A percentile compares a stretch with the other conserved stretches of the same genome.
Conservation (phyloP, 2,888 invertebrate species). For the Drosophila kuntzei region DNA sequence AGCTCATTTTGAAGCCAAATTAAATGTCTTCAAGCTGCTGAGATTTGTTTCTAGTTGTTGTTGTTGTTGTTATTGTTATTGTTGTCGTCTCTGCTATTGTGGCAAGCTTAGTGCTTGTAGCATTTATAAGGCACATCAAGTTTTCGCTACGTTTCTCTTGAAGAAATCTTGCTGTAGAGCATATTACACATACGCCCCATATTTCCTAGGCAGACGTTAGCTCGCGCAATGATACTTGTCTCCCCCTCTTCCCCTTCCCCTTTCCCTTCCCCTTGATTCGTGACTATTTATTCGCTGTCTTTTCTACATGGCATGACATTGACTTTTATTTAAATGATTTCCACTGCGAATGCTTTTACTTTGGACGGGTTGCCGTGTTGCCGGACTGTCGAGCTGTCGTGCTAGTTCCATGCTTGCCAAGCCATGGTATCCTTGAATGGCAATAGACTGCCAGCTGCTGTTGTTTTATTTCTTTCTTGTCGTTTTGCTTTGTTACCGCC, state of each 20-base stretch:
- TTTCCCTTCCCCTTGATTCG: constrained; percentile 3
- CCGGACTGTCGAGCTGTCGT: constrained; percentile 26
- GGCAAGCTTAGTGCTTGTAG: constrained; percentile 47
- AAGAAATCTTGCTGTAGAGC: constrained; percentile 48
- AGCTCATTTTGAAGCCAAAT: constrained; percentile 73
- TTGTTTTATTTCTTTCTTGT: constrained; percentile 45
- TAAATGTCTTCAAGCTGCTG: constrained; percentile 64
- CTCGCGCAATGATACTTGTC: constrained; percentile 12
- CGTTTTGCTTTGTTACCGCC: constrained; percentile 21
- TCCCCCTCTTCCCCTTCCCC: not conserved
- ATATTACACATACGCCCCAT: constrained; percentile 71
- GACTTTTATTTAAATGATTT: constrained; percentile 81
- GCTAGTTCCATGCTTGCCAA: constrained; percentile 6
- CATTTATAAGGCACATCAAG: constrained; percentile 62
- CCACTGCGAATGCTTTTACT: constrained; percentile 48
- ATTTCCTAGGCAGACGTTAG: constrained; percentile 36
- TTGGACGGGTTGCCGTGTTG: constrained; percentile 18
- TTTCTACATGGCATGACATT: constrained; percentile 76
- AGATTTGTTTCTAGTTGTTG: constrained; percentile 34
- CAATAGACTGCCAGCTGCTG: constrained; percentile 65
- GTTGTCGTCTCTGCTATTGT: constrained; percentile 17
- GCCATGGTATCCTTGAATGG: constrained; percentile 53
- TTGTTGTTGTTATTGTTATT: constrained; percentile 13
- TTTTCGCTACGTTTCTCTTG: constrained; percentile 21
- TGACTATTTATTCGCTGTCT: constrained; percentile 77